Conservation (phyloP, 2,113 vertebrate species). For the Tachuris rubrigastra region DNA sequence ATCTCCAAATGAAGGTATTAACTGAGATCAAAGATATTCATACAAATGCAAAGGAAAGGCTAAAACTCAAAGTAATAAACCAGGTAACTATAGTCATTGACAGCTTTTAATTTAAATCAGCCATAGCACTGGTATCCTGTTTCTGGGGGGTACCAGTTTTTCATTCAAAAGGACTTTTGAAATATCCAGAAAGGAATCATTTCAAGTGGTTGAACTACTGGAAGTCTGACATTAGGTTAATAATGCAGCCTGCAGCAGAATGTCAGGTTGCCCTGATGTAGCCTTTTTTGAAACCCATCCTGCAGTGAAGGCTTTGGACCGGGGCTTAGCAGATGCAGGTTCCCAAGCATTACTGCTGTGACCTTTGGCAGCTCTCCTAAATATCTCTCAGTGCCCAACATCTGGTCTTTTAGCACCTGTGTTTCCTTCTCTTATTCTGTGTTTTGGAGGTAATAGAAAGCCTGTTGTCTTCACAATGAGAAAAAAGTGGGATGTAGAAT, state of each 20-base stretch:
- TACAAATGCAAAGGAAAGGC: background rate
- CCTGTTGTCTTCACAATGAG: background rate
- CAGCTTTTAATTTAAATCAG: conserved; percentile 3
- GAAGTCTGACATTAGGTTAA: background rate
- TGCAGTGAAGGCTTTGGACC: background rate
- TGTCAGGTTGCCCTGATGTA: background rate
- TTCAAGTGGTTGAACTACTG: background rate
- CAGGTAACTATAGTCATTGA: conserved; percentile 13
- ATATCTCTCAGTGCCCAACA: background rate
- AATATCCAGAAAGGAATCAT: background rate
- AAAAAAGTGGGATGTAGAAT: background rate
- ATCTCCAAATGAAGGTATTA: conserved; percentile 37
- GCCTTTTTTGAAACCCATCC: background rate
- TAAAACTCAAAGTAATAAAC: conserved; percentile 3
- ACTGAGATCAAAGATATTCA: conserved; percentile 51
- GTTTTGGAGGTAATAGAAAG: background rate
- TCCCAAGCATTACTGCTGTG: background rate
- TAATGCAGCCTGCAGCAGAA: background rate
- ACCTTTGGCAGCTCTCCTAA: background rate
- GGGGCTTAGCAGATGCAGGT: background rate
- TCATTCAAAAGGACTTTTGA: conserved; percentile 15
- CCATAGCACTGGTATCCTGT: background rate
- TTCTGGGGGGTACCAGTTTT: background rate
- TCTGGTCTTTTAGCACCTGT: background rate
- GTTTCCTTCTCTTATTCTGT: background rate